phyloP scores from a whole-genome alignment of 2,797 vertebrate genomes.

The Xenops minutus region DNA sequence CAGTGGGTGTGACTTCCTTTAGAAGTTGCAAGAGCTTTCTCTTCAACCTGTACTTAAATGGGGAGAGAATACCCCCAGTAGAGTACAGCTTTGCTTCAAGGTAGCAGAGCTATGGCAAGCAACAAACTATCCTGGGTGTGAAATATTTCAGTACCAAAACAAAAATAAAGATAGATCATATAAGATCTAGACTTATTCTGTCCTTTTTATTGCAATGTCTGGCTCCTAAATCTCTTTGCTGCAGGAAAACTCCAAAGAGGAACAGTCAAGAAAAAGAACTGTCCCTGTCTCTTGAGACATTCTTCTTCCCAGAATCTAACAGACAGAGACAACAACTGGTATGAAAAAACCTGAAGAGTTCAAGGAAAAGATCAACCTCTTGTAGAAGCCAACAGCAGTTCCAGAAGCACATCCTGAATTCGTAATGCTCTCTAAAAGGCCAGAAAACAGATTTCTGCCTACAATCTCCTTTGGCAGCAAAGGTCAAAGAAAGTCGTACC shows the following conservation, averaged over 20 bases:
- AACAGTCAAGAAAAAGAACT: not conserved
- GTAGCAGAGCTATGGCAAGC: not conserved
- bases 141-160: not conserved
- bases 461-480: not conserved
- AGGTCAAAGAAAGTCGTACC: not conserved
- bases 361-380: not conserved
- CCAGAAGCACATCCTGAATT: not conserved
- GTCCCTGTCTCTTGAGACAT: not conserved
- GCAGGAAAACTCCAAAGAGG: not conserved
- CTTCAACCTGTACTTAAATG: not conserved
- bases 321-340: not conserved
- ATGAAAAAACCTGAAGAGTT: not conserved
- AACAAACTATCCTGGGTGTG: not conserved
- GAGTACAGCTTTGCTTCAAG: not conserved
- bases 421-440: not conserved
- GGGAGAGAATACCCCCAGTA: not conserved
- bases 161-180: not conserved
- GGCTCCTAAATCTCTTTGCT: not conserved
- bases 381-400: not conserved
- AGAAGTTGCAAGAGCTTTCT: not conserved
- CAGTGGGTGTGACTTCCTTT: not conserved
- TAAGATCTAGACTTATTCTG: not conserved
- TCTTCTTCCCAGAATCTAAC: not conserved
- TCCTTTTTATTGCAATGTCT: not conserved
- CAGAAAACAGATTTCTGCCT: not conserved